These are phyloP conservation scores for Cygnus buccinator DNA, from an alignment of 2,113 vertebrate species.

Conservation along the genomic window DNA sequence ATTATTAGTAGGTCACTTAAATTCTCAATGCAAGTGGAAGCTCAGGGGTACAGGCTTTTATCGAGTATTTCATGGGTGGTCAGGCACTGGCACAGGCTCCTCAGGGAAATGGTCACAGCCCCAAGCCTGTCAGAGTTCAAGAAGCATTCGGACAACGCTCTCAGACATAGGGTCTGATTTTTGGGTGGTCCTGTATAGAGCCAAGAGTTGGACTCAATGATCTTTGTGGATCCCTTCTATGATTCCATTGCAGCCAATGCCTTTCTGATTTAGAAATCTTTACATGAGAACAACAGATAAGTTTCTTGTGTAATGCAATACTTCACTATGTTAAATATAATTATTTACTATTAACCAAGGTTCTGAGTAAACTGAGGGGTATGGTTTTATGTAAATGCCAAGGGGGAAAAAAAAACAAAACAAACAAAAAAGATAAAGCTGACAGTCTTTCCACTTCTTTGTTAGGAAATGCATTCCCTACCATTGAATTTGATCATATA, in stretches of 20 bases:
- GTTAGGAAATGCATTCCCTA: background rate
- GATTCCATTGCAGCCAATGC: background rate
- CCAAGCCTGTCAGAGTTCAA: background rate
- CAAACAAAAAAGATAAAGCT: background rate
- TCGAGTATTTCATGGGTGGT: background rate
- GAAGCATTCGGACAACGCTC: background rate
- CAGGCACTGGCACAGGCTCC: background rate
- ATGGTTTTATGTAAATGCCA: background rate
- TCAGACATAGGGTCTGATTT: background rate
- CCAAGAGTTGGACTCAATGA: background rate
- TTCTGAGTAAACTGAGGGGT: background rate
- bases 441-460: background rate
- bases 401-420: background rate
- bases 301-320: background rate
- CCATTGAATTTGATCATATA: background rate
- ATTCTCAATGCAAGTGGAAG: constrained; percentile 22
- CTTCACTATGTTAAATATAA: background rate
- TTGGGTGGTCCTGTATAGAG: background rate
- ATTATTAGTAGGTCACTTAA: constrained; percentile 60
- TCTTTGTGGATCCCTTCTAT: background rate
- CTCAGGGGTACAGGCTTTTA: constrained; percentile 23
- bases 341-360: background rate
- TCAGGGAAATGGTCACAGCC: background rate
- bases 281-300: background rate
- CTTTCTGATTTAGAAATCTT: constrained; percentile 6